A percentile compares a stretch with the other conserved stretches of the same genome.
Evolutionary conservation across 2,888 invertebrate species (phyloP).

Genomic region (Actias luna): DNA sequence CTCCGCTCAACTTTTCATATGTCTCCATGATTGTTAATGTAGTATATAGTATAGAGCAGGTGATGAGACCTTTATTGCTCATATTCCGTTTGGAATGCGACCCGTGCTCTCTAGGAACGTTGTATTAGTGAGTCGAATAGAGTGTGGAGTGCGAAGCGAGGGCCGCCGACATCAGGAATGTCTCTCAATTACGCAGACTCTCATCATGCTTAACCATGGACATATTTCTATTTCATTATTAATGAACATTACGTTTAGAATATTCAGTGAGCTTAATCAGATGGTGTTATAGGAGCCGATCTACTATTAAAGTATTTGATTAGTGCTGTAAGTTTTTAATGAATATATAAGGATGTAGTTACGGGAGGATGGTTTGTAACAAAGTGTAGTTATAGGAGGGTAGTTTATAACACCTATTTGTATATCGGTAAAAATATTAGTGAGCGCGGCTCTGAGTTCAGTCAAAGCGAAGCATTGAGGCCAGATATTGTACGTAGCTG

Average conservation of each 20-base stretch:
- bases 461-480: no score
- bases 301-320: neutral
- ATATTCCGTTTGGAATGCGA: conserved; percentile 2
- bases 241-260: neutral
- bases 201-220: neutral
- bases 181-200: neutral
- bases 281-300: neutral
- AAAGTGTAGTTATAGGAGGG: no score
- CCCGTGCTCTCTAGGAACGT: neutral
- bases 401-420: no score
- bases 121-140: neutral
- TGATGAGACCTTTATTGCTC: neutral
- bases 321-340: no score
- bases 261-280: neutral
- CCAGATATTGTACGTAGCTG: no score
- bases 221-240: neutral
- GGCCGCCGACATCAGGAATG: neutral
- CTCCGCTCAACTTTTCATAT: neutral
- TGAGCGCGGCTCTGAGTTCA: no score
- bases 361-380: no score
- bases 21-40: neutral
- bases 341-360: no score
- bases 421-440: no score
- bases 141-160: neutral
- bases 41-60: neutral